A percentile compares a stretch with the other conserved stretches of the same genome.
Conservation (phyloP, 2,888 invertebrate species). For the Mythimna ferrago region DNA sequence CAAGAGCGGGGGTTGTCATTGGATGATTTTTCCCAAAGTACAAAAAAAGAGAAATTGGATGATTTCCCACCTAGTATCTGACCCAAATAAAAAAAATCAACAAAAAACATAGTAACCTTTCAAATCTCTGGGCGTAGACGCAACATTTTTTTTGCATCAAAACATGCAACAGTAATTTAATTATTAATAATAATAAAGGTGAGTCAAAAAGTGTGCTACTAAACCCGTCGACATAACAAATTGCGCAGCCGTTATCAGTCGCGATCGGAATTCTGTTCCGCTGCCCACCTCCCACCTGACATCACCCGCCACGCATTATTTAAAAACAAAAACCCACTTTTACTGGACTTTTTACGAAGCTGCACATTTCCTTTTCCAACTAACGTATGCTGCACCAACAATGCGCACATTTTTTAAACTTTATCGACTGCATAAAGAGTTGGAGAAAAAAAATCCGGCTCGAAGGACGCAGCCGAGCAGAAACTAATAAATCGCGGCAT, state of each 20-base stretch:
- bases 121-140: slow-evolving; percentile 13
- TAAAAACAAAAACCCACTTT: slow-evolving; percentile 52
- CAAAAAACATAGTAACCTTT: not conserved
- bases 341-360: slow-evolving; percentile 50
- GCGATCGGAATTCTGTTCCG: slow-evolving; percentile 56
- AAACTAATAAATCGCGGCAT: slow-evolving; percentile 45
- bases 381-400: slow-evolving; percentile 40
- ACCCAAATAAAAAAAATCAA: not conserved
- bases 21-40: no score
- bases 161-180: slow-evolving; percentile 34
- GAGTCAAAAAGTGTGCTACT: slow-evolving; percentile 44
- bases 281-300: slow-evolving; percentile 22
- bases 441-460: slow-evolving; percentile 36
- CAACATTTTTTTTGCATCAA: slow-evolving; percentile 16
- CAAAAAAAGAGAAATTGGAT: no score
- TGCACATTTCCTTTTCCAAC: slow-evolving; percentile 35
- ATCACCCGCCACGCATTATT: slow-evolving; percentile 48
- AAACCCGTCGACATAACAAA: slow-evolving; percentile 57
- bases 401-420: slow-evolving; percentile 32
- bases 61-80: not conserved
- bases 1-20: no score
- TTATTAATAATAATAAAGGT: slow-evolving; percentile 41
- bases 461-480: slow-evolving; percentile 17
- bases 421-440: slow-evolving; percentile 21
- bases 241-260: slow-evolving; percentile 57